Evolutionary conservation across 2,888 invertebrate species (phyloP).

Genomic region (Clusia tigrina): DNA sequence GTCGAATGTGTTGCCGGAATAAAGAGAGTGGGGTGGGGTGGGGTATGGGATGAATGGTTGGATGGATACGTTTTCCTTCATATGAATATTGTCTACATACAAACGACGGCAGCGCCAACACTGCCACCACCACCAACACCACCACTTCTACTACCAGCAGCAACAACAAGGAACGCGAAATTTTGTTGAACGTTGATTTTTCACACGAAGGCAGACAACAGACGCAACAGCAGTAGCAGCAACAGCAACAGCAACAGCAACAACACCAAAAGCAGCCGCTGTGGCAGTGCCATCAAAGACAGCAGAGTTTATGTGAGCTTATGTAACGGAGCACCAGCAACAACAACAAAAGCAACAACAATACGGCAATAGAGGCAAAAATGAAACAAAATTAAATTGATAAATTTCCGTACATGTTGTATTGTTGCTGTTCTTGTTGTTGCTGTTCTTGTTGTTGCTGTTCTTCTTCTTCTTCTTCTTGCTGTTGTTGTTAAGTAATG

Average conservation of each 20-base stretch:
- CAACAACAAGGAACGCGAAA: not conserved
- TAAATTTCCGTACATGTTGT: too few species aligned
- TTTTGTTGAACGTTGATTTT: not conserved
- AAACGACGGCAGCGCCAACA: too few species aligned
- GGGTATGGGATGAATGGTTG: conserved; percentile 1
- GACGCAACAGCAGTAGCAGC: not conserved
- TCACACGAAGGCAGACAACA: not conserved
- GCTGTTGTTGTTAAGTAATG: too few species aligned
- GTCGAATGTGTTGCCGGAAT: not conserved
- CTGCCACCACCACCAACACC: not conserved
- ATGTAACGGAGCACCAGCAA: conserved; percentile 31
- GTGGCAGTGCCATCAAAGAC: conserved; percentile 19
- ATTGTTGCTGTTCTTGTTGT: too few species aligned
- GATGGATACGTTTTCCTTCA: too few species aligned
- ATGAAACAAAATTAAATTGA: conserved; percentile 56
- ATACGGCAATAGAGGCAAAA: conserved; percentile 45
- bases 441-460: too few species aligned
- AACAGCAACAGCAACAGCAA: not conserved
- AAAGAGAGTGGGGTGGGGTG: not conserved
- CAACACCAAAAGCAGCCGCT: conserved; percentile 15
- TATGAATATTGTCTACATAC: too few species aligned
- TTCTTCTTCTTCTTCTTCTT: too few species aligned
- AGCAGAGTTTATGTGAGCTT: conserved; percentile 8
- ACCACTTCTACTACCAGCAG: not conserved
- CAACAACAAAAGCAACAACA: not conserved